Percentiles rank a stretch among this genome's conserved stretches.
phyloP scores from a whole-genome alignment of 2,888 invertebrate genomes.

The Lumbricus terrestris region DNA sequence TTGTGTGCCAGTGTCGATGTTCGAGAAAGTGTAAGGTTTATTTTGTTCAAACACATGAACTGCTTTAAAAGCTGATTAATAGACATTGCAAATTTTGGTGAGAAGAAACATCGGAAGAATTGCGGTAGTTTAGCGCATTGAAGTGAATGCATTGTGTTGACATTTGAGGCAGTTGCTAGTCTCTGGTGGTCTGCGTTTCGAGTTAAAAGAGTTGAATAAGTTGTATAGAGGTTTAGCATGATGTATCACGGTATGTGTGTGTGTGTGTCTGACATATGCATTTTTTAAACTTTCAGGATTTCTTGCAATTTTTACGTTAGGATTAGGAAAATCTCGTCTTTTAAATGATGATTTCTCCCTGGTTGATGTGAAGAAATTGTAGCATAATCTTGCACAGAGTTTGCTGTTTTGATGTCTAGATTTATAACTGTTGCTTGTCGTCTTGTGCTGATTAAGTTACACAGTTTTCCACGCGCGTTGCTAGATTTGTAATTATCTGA shows the following conservation, averaged over 20 bases:
- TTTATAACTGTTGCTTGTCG: not conserved
- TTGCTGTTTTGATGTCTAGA: slow-evolving; percentile 3
- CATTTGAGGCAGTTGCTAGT: not conserved
- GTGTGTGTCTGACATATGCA: not conserved
- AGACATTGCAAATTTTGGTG: not conserved
- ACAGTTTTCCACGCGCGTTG: not conserved
- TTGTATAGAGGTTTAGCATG: not conserved
- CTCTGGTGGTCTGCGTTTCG: not conserved
- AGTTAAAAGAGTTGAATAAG: not conserved
- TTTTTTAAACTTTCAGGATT: not conserved
- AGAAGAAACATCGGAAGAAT: not conserved
- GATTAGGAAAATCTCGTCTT: not conserved
- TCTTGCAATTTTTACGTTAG: not conserved
- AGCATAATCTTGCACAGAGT: not conserved
- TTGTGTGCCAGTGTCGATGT: not conserved
- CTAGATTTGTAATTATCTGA: not conserved
- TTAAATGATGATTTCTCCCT: not conserved
- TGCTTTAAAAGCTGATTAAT: not conserved
- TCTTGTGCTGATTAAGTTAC: not conserved
- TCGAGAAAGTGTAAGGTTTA: not conserved
- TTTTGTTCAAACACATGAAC: not conserved
- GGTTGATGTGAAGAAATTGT: not conserved
- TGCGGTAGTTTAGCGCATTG: not conserved
- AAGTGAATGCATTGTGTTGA: not conserved
- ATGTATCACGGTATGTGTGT: not conserved